Conservation (phyloP, 2,888 invertebrate species). For the Brachycybe producta region DNA sequence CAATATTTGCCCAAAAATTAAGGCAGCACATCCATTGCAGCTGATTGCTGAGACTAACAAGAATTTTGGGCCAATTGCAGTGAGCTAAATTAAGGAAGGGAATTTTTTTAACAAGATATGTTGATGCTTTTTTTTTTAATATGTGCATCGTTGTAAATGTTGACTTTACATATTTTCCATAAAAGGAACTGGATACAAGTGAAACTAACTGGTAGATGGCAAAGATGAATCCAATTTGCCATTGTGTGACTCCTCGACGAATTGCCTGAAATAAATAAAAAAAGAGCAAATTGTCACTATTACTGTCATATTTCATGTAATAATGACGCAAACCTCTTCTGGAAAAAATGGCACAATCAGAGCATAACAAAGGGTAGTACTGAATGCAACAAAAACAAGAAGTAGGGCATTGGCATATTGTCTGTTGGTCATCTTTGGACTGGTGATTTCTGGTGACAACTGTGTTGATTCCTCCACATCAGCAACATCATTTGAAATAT, state of each 20-base stretch:
- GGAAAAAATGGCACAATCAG: slow-evolving; percentile 8
- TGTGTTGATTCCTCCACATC: too few relatives aligned
- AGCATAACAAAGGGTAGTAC: neutral
- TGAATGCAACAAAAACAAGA: neutral
- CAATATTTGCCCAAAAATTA: neutral
- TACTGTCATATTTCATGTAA: neutral
- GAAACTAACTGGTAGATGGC: slow-evolving; percentile 3
- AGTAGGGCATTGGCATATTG: too few relatives aligned
- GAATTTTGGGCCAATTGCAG: slow-evolving; percentile 4
- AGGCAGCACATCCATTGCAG: neutral
- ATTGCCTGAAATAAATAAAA: neutral
- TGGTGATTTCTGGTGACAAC: too few relatives aligned
- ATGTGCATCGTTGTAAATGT: neutral
- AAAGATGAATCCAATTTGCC: slow-evolving; percentile 8
- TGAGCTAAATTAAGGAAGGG: neutral
- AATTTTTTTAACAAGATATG: neutral
- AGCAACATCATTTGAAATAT: too few relatives aligned
- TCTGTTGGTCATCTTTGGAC: too few relatives aligned
- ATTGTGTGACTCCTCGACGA: neutral
- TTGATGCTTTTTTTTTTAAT: neutral
- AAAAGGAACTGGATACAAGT: neutral
- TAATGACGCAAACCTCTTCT: slow-evolving; percentile 1
- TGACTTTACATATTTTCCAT: slow-evolving; percentile 3
- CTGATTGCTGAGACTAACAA: neutral
- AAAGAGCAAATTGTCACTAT: too few relatives aligned